These are phyloP conservation scores for Diaprepes abbreviatus DNA, from an alignment of 2,888 invertebrate genomes.

Conservation along the genomic window DNA sequence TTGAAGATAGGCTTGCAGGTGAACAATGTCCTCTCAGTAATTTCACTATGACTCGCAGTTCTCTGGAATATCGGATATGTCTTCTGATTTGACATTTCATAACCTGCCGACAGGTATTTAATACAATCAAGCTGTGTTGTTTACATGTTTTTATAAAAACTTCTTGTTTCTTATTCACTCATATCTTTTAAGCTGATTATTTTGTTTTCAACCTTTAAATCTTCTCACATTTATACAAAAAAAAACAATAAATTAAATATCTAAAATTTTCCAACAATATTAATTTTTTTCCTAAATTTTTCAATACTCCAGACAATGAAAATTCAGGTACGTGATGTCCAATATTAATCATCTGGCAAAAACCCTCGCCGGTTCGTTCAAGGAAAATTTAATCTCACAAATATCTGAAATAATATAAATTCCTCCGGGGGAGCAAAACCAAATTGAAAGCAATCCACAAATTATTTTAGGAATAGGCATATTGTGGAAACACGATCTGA, in stretches of 20 bases:
- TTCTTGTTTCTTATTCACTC: too few relatives aligned
- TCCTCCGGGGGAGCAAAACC: constrained; percentile 45
- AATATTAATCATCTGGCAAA: constrained; percentile 49
- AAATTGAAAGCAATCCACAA: constrained; percentile 52
- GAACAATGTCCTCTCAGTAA: too few relatives aligned
- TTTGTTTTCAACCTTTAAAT: too few relatives aligned
- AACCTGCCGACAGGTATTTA: too few relatives aligned
- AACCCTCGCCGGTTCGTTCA: constrained; percentile 27
- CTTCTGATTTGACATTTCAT: too few relatives aligned
- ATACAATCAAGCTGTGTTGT: too few relatives aligned
- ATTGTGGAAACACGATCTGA: constrained; percentile 39
- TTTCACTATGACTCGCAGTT: too few relatives aligned
- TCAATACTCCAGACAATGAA: constrained; percentile 17
- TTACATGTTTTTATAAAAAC: too few relatives aligned
- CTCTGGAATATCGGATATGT: too few relatives aligned
- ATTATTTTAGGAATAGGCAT: constrained; percentile 51
- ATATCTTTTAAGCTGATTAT: too few relatives aligned
- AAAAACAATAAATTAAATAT: neutral
- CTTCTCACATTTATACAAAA: too few relatives aligned
- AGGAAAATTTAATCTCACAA: constrained; percentile 50
- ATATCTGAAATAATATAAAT: constrained; percentile 51
- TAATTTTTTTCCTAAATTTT: neutral
- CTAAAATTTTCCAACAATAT: neutral
- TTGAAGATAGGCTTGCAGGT: too few relatives aligned
- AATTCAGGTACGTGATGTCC: constrained; percentile 50